phyloP scores from a whole-genome alignment of 2,888 invertebrate species.

The Hypomecis punctinalis region DNA sequence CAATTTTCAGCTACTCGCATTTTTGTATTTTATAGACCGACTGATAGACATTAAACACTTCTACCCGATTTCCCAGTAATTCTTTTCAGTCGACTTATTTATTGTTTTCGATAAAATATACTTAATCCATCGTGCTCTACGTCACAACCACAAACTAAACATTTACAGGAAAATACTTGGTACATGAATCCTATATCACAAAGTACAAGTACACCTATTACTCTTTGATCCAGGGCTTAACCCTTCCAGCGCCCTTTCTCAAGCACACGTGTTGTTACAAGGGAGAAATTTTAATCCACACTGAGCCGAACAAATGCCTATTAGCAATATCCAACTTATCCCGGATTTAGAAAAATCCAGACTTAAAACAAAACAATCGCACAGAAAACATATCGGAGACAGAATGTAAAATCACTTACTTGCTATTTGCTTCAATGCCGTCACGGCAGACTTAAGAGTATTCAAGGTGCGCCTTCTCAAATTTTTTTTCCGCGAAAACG shows the following conservation, averaged over 20 bases:
- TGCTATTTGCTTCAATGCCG: conserved; percentile 78
- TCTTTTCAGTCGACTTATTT: neutral
- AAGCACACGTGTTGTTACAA: conserved; percentile 15
- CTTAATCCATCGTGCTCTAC: conserved; percentile 6
- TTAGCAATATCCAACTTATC: conserved; percentile 16
- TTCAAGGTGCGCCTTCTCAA: conserved; percentile 76
- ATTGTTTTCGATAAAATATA: neutral
- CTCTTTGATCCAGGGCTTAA: conserved; percentile 20
- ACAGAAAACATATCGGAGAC: conserved; percentile 28
- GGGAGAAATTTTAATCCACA: conserved; percentile 17
- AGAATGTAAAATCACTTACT: conserved; percentile 69
- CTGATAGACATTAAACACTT: neutral
- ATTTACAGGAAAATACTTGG: conserved; percentile 8
- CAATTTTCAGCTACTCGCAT: neutral
- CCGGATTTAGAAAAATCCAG: neutral
- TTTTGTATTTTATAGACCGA: neutral
- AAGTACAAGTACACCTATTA: conserved; percentile 8
- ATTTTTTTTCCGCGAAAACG: conserved; percentile 77
- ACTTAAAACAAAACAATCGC: conserved; percentile 7
- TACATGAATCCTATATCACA: conserved; percentile 3
- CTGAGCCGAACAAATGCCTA: conserved; percentile 15
- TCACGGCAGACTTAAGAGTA: conserved; percentile 78
- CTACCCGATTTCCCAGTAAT: neutral
- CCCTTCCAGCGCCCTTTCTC: conserved; percentile 10
- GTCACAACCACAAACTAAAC: neutral